Evolutionary conservation across 2,797 vertebrate genomes (phyloP), one percentile per base, ranked within the genome.

Genomic region (Myotis findleyi): DNA sequence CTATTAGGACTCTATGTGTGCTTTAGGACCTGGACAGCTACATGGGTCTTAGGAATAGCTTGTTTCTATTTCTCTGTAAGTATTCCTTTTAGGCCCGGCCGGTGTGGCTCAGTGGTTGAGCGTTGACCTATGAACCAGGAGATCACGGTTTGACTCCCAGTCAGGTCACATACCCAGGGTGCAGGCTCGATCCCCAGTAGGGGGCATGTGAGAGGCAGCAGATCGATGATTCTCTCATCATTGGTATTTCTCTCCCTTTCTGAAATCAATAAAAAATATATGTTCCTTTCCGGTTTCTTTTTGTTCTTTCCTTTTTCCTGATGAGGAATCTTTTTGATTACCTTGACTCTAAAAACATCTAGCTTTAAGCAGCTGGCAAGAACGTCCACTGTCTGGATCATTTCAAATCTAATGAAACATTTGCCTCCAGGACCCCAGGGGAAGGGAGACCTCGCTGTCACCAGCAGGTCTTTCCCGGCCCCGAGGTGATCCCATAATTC

Each of bases 251-350:
- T 55, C 21, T 21, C 55, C 21, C 55, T 23, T 8, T 57, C 55
- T 57, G 55, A 57, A 57, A 57, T 62, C 59, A 62, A 30, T 30
- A 30, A 62, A 62, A 30, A 62, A 62, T 30, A 4, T 23, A 41
- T 95, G 68, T 38, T 87, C 44, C 68, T 92, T 92, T 89, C 44
- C 68, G 23, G 23, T 75, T 93, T 66, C 55, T 49, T 64, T 33
- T 72, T 38, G 9, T 17, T 69, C n/a, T 38, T 87, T 75, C 6
- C 16, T 89, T 55, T 75, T n/a, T 81, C 27, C 30, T 80, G n/a
- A 33, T 0, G 6, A 80, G 25, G 51, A 36, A 20, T 7, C 59
- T 75, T 96, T 89, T 85, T 12, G 92, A 69, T 88, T 41, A 9
- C 12, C 33, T 41, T 27, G 80, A 88, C 49, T 55, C 68, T 53